A percentile compares a stretch with the other conserved stretches of the same genome.
Conservation (phyloP, 2,888 invertebrate species). For the Sipha maydis region DNA sequence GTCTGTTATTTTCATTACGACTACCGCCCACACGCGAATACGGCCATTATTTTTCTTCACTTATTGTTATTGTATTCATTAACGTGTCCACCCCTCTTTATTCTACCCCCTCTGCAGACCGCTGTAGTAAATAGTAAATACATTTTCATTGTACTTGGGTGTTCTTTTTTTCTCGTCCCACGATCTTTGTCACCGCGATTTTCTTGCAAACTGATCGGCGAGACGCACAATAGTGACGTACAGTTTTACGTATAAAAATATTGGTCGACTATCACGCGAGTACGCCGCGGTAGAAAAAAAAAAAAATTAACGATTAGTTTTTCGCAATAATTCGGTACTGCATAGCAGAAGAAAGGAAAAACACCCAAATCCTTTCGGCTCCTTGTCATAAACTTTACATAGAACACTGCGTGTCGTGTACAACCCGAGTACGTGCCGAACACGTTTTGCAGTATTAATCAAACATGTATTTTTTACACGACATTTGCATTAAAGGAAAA, state of each 20-base stretch:
- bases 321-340: background rate
- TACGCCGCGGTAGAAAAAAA: background rate
- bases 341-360: background rate
- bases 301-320: background rate
- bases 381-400: background rate
- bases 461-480: background rate
- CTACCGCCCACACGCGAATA: background rate
- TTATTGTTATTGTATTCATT: background rate
- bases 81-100: background rate
- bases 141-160: background rate
- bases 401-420: background rate
- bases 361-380: background rate
- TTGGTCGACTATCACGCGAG: background rate
- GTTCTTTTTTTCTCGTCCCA: background rate
- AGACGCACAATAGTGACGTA: too few species aligned
- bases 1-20: conserved; percentile 30
- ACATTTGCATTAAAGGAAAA: background rate
- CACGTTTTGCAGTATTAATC: background rate
- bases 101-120: background rate
- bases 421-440: too few species aligned
- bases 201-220: too few species aligned
- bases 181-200: too few species aligned
- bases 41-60: conserved; percentile 38
- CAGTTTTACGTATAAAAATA: too few species aligned
- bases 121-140: background rate